Evolutionary conservation across 2,888 invertebrate genomes (phyloP).

Genomic region (Exocentrus adspersus): DNA sequence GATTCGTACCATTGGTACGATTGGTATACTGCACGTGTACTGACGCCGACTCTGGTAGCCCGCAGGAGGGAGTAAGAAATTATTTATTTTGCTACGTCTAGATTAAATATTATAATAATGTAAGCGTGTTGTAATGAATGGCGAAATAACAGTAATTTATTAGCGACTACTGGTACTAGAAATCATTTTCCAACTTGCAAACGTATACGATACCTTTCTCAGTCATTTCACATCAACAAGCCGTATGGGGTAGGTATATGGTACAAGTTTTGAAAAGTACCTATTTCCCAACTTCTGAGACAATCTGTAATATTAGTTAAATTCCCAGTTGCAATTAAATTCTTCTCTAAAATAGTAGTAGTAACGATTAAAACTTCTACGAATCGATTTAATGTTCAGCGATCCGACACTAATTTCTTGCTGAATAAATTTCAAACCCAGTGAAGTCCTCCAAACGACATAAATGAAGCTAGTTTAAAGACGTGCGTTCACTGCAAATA

Average conservation of each 20-base stretch:
- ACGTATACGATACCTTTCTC: too few relatives aligned
- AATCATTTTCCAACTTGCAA: too few relatives aligned
- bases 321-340: neutral
- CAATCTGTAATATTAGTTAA: neutral
- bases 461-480: constrained; percentile 5
- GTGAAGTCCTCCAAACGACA: constrained; percentile 4
- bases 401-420: constrained; percentile 5
- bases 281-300: neutral
- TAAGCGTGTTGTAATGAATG: too few relatives aligned
- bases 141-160: too few relatives aligned
- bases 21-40: too few relatives aligned
- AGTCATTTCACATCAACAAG: too few relatives aligned
- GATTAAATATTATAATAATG: too few relatives aligned
- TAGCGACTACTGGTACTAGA: too few relatives aligned
- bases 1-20: too few relatives aligned
- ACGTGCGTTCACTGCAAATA: constrained; percentile 13
- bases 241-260: neutral
- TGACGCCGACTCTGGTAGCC: too few relatives aligned
- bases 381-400: constrained; percentile 3
- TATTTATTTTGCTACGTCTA: too few relatives aligned
- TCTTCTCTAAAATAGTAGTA: neutral
- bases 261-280: neutral
- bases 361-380: neutral
- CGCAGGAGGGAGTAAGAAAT: too few relatives aligned
- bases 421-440: constrained; percentile 12